These are phyloP conservation scores for Oryzias melastigma DNA, from an alignment of 2,113 vertebrate species.

Conservation along the genomic window DNA sequence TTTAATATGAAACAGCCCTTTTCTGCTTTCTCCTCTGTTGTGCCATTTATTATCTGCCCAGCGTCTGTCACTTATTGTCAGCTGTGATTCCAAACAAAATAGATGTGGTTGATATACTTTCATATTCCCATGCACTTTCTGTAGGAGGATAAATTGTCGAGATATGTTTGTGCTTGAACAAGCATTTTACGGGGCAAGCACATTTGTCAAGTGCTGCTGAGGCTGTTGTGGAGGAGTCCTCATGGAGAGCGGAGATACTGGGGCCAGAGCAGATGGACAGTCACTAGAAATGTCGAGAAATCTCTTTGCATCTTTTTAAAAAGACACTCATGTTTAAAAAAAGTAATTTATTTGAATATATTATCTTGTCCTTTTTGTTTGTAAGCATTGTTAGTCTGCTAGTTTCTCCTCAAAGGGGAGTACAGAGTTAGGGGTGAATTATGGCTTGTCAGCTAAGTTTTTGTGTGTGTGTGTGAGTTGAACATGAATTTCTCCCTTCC, in stretches of 20 bases:
- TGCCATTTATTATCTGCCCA: conserved; percentile 54
- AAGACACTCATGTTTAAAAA: conserved; percentile 20
- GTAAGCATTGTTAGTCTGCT: conserved; percentile 22
- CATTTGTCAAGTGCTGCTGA: conserved; percentile 68
- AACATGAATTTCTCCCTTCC: conserved; percentile 32
- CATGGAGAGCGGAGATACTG: conserved; percentile 44
- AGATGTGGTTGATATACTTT: conserved; percentile 61
- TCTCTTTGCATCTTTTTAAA: conserved; percentile 35
- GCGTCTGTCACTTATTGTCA: conserved; percentile 53
- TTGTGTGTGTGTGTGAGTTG: conserved; percentile 38
- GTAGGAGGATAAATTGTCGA: conserved; percentile 70
- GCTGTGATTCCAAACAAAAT: conserved; percentile 63
- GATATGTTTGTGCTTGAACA: conserved; percentile 75
- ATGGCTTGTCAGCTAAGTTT: conserved; percentile 37
- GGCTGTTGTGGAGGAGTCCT: conserved; percentile 49
- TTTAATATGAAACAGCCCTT: conserved; percentile 57
- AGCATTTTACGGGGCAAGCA: conserved; percentile 56
- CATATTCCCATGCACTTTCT: conserved; percentile 65
- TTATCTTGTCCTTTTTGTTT: conserved; percentile 3
- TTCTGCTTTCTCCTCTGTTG: conserved; percentile 42
- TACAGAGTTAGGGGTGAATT: conserved; percentile 45
- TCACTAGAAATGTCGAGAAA: conserved; percentile 47
- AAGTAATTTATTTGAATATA: conserved; percentile 13
- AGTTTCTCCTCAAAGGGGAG: conserved; percentile 28
- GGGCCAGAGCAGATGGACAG: conserved; percentile 1